Percentiles rank a stretch among this genome's conserved stretches.
These are phyloP conservation scores for Diabrotica undecimpunctata DNA, from an alignment of 1,140 invertebrate genomes.

Conservation along the genomic window DNA sequence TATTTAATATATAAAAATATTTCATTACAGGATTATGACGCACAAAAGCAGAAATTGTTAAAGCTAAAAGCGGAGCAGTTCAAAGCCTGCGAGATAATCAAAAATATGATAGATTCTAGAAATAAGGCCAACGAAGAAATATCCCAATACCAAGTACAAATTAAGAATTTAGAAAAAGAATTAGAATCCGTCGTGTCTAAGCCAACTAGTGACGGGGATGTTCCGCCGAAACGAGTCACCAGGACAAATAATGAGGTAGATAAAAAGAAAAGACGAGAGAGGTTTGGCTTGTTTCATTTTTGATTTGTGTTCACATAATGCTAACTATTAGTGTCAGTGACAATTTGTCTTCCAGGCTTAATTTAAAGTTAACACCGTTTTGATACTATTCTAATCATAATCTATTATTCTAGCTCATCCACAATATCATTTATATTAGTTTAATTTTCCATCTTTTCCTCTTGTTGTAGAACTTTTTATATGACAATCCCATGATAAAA, in stretches of 20 bases:
- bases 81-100: conserved; percentile 45
- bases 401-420: too few relatives aligned
- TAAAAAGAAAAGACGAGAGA: neutral
- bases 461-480: too few relatives aligned
- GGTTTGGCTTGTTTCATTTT: conserved; percentile 10
- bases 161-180: conserved; percentile 28
- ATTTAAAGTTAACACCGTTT: too few relatives aligned
- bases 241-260: conserved; percentile 14
- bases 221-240: neutral
- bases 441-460: too few relatives aligned
- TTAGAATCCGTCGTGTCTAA: conserved; percentile 30
- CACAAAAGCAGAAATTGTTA: conserved; percentile 14
- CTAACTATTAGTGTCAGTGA: too few relatives aligned
- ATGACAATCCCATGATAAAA: too few relatives aligned
- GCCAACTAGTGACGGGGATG: conserved; percentile 15
- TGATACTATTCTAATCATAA: too few relatives aligned
- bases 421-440: too few relatives aligned
- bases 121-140: conserved; percentile 44
- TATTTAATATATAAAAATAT: neutral
- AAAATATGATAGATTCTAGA: conserved; percentile 41
- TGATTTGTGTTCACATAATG: neutral
- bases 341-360: too few relatives aligned
- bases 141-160: conserved; percentile 25
- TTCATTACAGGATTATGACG: conserved; percentile 12
- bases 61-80: conserved; percentile 35